These are phyloP conservation scores for Dermatophagoides farinae DNA, from an alignment of 1,140 invertebrate species.

Conservation along the genomic window DNA sequence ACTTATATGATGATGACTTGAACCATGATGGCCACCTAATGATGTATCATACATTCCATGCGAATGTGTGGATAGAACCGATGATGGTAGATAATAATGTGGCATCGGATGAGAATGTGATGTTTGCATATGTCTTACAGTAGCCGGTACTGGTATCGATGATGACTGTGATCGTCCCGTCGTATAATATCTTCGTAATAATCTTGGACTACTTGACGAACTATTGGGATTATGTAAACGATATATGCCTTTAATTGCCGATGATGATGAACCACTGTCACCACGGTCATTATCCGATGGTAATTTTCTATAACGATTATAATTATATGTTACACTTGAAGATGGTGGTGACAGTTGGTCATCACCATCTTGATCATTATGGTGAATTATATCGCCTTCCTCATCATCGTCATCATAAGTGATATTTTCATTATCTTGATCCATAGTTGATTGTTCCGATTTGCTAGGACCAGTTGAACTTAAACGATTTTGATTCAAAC, in stretches of 20 bases:
- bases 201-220: neutral
- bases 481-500: no score
- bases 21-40: neutral
- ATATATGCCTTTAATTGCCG: neutral
- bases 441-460: neutral
- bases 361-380: neutral
- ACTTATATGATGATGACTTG: neutral
- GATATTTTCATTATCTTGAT: neutral
- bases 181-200: neutral
- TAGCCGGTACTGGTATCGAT: neutral
- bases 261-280: neutral
- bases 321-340: neutral
- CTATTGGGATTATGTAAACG: no score
- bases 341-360: neutral
- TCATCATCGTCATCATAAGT: conserved; percentile 1
- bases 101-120: conserved; percentile 1
- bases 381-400: neutral
- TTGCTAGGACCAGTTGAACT: neutral
- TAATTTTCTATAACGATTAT: neutral
- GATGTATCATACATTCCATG: neutral
- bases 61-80: no score
- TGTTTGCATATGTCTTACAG: neutral
- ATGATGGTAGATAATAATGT: neutral
- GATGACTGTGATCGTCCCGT: neutral
- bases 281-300: neutral